phyloP scores from a whole-genome alignment of 2,113 vertebrate species.

The Syngnathus typhle region DNA sequence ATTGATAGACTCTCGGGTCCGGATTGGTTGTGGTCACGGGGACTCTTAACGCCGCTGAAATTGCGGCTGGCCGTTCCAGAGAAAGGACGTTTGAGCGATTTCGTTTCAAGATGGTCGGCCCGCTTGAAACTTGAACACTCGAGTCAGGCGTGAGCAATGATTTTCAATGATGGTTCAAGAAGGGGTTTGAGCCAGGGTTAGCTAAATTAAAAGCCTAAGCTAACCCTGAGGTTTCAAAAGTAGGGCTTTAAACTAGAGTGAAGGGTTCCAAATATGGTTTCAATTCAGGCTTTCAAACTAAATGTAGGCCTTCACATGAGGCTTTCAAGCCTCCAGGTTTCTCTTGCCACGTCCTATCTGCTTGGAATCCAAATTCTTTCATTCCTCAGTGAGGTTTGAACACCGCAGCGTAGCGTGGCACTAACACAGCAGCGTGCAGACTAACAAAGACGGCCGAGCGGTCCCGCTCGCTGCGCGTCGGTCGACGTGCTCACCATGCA shows the following conservation, averaged over 20 bases:
- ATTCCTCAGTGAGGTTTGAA: too few species aligned
- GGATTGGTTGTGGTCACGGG: conserved; percentile 23
- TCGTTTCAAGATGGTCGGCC: conserved; percentile 22
- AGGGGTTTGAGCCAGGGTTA: background rate
- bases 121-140: conserved; percentile 25
- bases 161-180: background rate
- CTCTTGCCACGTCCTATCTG: background rate
- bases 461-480: background rate
- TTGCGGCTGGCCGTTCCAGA: conserved; percentile 19
- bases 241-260: background rate
- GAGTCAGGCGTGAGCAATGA: conserved; percentile 13
- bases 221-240: background rate
- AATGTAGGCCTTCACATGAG: too few species aligned
- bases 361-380: too few species aligned
- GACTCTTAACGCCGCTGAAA: conserved; percentile 25
- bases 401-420: background rate
- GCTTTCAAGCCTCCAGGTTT: background rate
- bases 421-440: background rate
- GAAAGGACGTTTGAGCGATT: conserved; percentile 28
- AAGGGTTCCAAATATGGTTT: background rate
- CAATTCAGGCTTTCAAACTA: background rate
- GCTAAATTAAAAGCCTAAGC: too few species aligned
- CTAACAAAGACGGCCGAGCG: background rate
- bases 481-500: background rate
- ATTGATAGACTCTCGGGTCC: conserved; percentile 25